phyloP scores from a whole-genome alignment of 2,888 invertebrate species.

The Hydroisotoma schaefferi region DNA sequence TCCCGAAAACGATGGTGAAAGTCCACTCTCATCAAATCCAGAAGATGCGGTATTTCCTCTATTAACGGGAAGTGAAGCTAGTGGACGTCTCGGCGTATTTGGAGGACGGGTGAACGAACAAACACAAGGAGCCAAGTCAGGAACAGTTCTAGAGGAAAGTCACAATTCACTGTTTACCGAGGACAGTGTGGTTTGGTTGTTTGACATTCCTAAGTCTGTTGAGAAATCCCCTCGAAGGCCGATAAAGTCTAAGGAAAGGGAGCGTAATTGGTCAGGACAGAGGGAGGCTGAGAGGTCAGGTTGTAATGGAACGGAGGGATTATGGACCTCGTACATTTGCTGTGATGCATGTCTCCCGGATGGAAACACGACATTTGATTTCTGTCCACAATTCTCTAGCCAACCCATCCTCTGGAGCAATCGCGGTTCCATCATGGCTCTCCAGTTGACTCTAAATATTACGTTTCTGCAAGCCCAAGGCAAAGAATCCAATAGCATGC shows the following conservation, averaged over 20 bases:
- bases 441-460: constrained; percentile 33
- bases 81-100: constrained; percentile 40
- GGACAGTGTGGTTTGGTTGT: constrained; percentile 44
- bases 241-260: constrained; percentile 5
- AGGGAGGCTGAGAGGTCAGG: constrained; percentile 2
- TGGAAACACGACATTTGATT: constrained; percentile 44
- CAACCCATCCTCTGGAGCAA: constrained; percentile 49
- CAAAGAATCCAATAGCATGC: neutral
- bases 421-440: constrained; percentile 45
- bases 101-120: constrained; percentile 17
- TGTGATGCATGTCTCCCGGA: constrained; percentile 48
- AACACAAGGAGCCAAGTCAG: constrained; percentile 17
- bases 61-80: constrained; percentile 32
- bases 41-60: constrained; percentile 38
- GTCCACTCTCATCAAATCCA: constrained; percentile 36
- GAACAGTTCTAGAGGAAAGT: constrained; percentile 13
- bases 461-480: neutral
- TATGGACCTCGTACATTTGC: constrained; percentile 50
- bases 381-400: constrained; percentile 48
- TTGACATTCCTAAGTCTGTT: constrained; percentile 29
- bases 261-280: constrained; percentile 16
- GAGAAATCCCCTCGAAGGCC: neutral
- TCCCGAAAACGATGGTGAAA: constrained; percentile 28
- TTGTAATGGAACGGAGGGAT: constrained; percentile 34
- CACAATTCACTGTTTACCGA: constrained; percentile 31